Evolutionary conservation across 2,888 invertebrate species (phyloP).

Genomic region (Nebria brevicollis): DNA sequence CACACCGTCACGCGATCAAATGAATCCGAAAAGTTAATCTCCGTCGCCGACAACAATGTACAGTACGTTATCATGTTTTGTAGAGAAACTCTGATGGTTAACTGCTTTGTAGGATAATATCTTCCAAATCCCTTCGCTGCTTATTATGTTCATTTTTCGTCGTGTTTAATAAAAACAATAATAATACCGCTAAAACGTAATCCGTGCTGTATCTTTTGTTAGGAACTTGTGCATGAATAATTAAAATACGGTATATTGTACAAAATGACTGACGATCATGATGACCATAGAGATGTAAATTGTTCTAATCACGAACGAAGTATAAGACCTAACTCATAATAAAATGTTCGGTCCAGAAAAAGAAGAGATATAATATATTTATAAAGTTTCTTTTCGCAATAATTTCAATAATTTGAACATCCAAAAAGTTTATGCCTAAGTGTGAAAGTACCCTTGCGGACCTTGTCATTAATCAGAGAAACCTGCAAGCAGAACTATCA

Average conservation of each 20-base stretch:
- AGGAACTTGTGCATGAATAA: neutral
- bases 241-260: neutral
- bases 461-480: constrained; percentile 12
- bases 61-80: neutral
- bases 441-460: neutral
- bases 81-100: neutral
- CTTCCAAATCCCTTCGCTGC: neutral
- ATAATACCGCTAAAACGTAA: neutral
- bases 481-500: neutral
- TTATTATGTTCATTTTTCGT: neutral
- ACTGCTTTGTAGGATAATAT: neutral
- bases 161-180: constrained; percentile 1
- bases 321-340: too few species aligned
- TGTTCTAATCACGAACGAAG: neutral
- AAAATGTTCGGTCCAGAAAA: too few species aligned
- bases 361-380: too few species aligned
- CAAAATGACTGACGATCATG: neutral
- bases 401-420: too few species aligned
- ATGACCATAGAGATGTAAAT: neutral
- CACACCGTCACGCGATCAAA: constrained; percentile 42
- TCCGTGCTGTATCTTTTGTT: neutral
- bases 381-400: too few species aligned
- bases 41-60: constrained; percentile 6
- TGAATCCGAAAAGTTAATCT: constrained; percentile 44
- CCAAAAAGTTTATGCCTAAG: neutral